These are phyloP conservation scores for Pelosia muscerda DNA, from an alignment of 2,888 invertebrate genomes.

Conservation along the genomic window DNA sequence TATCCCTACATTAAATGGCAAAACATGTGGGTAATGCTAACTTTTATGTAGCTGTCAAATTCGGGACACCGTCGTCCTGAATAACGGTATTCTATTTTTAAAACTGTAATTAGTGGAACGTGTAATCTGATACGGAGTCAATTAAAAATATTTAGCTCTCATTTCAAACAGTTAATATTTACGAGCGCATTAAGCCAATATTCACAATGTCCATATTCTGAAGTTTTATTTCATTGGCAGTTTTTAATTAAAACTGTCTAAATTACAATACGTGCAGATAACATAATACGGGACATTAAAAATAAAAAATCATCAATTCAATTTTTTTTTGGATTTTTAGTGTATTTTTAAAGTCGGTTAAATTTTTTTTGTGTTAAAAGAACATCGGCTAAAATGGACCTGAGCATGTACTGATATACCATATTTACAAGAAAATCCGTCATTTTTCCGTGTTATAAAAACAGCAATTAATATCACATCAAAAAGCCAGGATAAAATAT, in stretches of 20 bases:
- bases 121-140: slow-evolving; percentile 36
- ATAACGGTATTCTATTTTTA: slow-evolving; percentile 40
- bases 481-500: too few relatives aligned
- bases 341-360: too few relatives aligned
- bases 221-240: background rate
- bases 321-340: too few relatives aligned
- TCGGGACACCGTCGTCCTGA: slow-evolving; percentile 26
- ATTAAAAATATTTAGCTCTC: slow-evolving; percentile 14
- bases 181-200: background rate
- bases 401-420: too few relatives aligned
- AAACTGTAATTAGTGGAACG: slow-evolving; percentile 30
- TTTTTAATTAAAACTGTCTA: too few relatives aligned
- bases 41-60: slow-evolving; percentile 40
- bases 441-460: too few relatives aligned
- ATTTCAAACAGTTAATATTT: background rate
- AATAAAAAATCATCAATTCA: too few relatives aligned
- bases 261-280: background rate
- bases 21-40: slow-evolving; percentile 37
- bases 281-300: too few relatives aligned
- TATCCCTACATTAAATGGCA: slow-evolving; percentile 59
- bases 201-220: background rate
- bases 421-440: too few relatives aligned
- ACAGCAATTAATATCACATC: too few relatives aligned
- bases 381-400: too few relatives aligned
- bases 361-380: too few relatives aligned